Conservation (phyloP, 2,797 vertebrate genomes). For the Sternotherus odoratus region DNA sequence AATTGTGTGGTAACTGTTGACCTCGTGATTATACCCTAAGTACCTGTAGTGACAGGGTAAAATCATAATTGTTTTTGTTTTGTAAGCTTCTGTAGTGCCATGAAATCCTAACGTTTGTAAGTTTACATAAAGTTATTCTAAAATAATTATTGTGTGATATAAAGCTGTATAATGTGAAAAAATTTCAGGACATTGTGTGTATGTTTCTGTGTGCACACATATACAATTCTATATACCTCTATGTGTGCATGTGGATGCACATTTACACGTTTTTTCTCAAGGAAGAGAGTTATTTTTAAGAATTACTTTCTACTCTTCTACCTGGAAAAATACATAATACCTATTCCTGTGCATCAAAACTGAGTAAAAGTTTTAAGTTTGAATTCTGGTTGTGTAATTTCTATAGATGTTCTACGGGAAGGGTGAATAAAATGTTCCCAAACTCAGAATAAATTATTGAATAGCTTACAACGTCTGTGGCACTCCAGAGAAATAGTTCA, state of each 20-base stretch:
- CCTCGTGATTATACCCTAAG: constrained; percentile 70
- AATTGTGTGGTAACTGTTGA: constrained; percentile 64
- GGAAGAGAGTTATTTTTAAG: neutral
- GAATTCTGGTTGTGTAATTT: neutral
- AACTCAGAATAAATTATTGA: neutral
- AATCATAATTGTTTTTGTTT: constrained; percentile 64
- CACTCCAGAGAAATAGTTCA: neutral
- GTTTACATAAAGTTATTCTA: constrained; percentile 50
- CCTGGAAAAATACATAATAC: neutral
- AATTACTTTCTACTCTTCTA: neutral
- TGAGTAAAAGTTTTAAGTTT: neutral
- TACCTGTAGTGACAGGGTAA: constrained; percentile 71
- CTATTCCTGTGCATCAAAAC: neutral
- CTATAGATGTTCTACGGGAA: neutral
- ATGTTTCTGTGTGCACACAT: neutral
- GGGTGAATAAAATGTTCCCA: fast-evolving
- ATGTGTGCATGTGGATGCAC: neutral
- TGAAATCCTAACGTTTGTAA: constrained; percentile 52
- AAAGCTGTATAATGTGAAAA: neutral
- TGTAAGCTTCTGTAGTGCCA: constrained; percentile 54
- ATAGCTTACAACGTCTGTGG: neutral
- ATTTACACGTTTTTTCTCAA: neutral
- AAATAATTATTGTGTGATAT: neutral
- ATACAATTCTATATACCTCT: neutral
- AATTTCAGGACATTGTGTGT: neutral